Base-by-base conservation (phyloP, 2,888 invertebrate genomes). In the Habrosyne pyritoides region DNA sequence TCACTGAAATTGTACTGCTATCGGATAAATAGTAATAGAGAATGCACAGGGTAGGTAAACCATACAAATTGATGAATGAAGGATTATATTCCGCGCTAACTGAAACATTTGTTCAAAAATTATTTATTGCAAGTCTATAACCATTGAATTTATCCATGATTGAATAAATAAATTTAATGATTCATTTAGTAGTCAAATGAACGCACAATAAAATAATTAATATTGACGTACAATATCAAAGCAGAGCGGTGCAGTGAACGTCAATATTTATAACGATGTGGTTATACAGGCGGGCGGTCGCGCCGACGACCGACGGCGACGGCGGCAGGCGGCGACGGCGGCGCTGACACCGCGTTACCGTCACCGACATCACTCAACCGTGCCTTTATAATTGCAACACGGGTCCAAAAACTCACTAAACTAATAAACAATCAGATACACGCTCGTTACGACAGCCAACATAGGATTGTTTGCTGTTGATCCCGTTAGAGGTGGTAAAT, bases 331-430 rank as follows among this genome's bases (percentile, higher is more conserved):
- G 47, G 53, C 30, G 24, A n/a, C n/a, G 48, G 2, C 30, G 30
- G 33, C 26, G 26, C 26, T 8, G 49, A 10, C n/a, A n/a, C 4
- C 36, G 36, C 55, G 53, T 5, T 50, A 53, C 46, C 30, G 28
- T 49, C 12, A 36, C 47, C 47, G 52, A 56, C 61, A 59, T 18
- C 56, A 57, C 61, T 58, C 57, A 55, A 59, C 55, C 58, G 57
- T 58, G 50, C 63, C 62, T 63, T 63, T 63, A 63, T 68, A 69
- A 74, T 74, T 67, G 62, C 59, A 57, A 52, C 54, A 52, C 33
- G 56, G 62, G 51, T 59, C 56, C 57, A 46, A 54, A 56, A 56
- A 53, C 52, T 49, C 53, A 18, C 50, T 53, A 50, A 64, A 65
- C 61, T 62, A 66, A 67, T 63, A 59, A 65, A 64, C 53, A 53